phyloP scores from a whole-genome alignment of 2,888 invertebrate species.

The Zelleria hepariella region DNA sequence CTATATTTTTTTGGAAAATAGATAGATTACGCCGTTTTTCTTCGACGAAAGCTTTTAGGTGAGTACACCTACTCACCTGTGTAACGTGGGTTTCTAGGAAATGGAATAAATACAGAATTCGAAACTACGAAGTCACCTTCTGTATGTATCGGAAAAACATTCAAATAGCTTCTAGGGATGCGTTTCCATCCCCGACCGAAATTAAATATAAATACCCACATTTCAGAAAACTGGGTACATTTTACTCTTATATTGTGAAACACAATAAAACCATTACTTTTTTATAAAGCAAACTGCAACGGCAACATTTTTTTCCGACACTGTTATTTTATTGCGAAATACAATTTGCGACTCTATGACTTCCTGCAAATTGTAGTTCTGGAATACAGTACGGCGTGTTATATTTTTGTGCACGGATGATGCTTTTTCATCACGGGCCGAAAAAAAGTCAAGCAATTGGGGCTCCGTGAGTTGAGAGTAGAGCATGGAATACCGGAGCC shows the following conservation, averaged over 20 bases:
- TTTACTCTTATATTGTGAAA: no score
- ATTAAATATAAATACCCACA: no score
- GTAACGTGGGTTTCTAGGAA: neutral
- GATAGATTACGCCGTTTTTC: conserved; percentile 6
- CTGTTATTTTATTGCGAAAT: neutral
- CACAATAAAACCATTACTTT: neutral
- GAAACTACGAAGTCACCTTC: no score
- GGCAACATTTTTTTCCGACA: no score
- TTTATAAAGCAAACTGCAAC: neutral
- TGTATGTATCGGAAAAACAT: neutral
- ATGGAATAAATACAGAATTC: neutral
- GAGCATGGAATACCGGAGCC: neutral
- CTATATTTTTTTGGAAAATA: neutral
- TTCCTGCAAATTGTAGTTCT: neutral
- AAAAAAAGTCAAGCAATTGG: neutral
- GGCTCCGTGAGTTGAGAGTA: neutral
- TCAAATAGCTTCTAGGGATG: no score
- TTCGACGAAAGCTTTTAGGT: conserved; percentile 21
- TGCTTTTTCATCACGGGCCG: conserved; percentile 6
- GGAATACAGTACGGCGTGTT: neutral
- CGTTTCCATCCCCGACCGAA: no score
- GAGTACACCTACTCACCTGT: neutral
- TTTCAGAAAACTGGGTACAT: no score
- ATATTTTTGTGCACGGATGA: neutral
- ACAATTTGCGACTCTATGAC: neutral